These are phyloP conservation scores for Picathartes gymnocephalus DNA, from an alignment of 2,113 vertebrate genomes.

Conservation along the genomic window DNA sequence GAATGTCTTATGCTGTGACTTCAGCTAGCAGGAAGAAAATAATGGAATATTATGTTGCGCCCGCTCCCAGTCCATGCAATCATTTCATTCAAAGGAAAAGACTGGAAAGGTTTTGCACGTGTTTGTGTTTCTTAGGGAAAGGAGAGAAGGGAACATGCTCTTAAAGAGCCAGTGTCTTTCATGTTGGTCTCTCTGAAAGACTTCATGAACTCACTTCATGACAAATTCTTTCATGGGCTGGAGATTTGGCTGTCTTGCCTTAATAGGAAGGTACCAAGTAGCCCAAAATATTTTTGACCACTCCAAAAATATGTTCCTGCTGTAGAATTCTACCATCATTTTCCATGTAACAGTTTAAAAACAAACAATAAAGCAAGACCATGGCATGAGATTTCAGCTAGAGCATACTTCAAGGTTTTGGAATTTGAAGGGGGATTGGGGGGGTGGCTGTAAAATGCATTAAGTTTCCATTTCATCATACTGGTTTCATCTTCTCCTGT, in stretches of 20 bases:
- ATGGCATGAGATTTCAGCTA: not conserved
- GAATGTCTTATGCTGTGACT: not conserved
- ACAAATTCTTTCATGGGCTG: not conserved
- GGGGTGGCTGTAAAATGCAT: not conserved
- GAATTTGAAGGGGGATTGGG: not conserved
- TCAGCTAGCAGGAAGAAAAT: not conserved
- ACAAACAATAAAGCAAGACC: not conserved
- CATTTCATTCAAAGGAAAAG: not conserved
- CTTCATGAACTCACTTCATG: not conserved
- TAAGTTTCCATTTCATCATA: not conserved
- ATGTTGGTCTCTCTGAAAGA: not conserved
- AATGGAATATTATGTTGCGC: not conserved
- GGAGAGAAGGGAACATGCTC: not conserved
- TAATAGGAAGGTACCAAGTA: constrained; percentile 27
- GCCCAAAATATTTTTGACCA: not conserved
- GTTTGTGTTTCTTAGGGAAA: not conserved
- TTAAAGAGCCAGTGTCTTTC: not conserved
- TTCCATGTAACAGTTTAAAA: constrained; percentile 7
- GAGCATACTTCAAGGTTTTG: not conserved
- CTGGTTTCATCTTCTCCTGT: not conserved
- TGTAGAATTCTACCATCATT: not conserved
- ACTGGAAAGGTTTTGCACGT: not conserved
- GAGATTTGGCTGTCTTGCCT: not conserved
- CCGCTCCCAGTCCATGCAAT: not conserved
- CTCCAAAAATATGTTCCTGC: constrained; percentile 10